phyloP scores from a whole-genome alignment of 2,113 vertebrate genomes.

The Sinosuthora webbiana region DNA sequence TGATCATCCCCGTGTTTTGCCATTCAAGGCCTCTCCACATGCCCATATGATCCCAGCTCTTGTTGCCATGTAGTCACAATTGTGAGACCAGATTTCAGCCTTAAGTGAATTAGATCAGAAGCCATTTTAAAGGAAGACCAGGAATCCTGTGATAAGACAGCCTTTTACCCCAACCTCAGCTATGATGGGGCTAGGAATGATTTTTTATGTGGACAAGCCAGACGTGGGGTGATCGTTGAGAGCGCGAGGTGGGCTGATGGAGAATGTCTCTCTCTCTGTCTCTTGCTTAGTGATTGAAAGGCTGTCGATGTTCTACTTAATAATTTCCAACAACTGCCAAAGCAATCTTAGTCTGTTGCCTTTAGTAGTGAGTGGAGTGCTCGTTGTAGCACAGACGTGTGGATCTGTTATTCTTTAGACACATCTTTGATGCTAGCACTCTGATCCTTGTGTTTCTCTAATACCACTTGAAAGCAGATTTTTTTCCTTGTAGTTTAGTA shows the following conservation, averaged over 20 bases:
- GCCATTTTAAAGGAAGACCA: constrained; percentile 50
- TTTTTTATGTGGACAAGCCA: neutral
- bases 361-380: neutral
- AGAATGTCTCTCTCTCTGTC: neutral
- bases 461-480: constrained; percentile 41
- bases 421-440: constrained; percentile 38
- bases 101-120: constrained; percentile 24
- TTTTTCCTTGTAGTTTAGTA: constrained; percentile 44
- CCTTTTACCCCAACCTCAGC: neutral
- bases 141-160: neutral
- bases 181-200: neutral
- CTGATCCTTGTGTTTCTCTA: constrained; percentile 32
- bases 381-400: neutral
- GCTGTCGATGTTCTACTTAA: neutral
- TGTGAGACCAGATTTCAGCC: neutral
- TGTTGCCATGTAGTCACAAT: neutral
- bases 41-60: neutral
- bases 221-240: rapidly evolving
- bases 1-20: neutral
- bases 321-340: constrained; percentile 50
- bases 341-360: constrained; percentile 21
- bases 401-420: constrained; percentile 42
- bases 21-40: neutral
- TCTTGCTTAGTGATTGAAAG: neutral
- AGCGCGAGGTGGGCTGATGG: rapidly evolving